phyloP scores from a whole-genome alignment of 2,113 vertebrate species.

The Archocentrus centrarchus region DNA sequence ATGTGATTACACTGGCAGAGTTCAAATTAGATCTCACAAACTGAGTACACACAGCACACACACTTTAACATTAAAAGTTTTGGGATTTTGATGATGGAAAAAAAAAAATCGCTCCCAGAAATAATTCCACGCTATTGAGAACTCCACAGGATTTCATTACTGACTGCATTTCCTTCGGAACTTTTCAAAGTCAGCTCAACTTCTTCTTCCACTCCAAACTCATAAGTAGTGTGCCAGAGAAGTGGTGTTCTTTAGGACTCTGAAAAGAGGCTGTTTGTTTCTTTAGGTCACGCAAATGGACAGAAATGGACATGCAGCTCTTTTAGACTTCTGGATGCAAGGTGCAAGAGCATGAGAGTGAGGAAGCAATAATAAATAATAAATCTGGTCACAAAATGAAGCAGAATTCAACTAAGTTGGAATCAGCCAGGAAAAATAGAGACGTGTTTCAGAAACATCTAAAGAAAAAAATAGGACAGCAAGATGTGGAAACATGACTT shows the following conservation, averaged over 20 bases:
- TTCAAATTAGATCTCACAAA: conserved; percentile 29
- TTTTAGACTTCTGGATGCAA: background rate
- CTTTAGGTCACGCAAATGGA: background rate
- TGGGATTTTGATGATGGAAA: conserved; percentile 12
- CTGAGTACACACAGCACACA: conserved; percentile 12
- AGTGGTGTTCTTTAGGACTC: background rate
- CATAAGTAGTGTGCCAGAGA: background rate
- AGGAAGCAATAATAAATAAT: conserved; percentile 6
- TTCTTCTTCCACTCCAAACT: background rate
- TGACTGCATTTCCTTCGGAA: conserved; percentile 24
- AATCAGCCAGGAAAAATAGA: background rate
- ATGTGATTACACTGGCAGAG: background rate
- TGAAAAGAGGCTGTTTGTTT: background rate
- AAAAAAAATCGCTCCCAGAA: conserved; percentile 9
- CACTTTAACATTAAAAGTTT: conserved; percentile 28
- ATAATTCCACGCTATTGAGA: background rate
- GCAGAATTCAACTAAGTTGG: background rate
- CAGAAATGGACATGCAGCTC: background rate
- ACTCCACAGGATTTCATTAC: conserved; percentile 21
- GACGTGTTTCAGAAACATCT: background rate
- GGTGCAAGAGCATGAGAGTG: background rate
- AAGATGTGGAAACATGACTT: background rate
- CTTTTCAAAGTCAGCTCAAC: background rate
- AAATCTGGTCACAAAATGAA: background rate
- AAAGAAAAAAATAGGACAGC: background rate